These are phyloP conservation scores for Thaumatotibia leucotreta DNA, from an alignment of 1,140 invertebrate species.

Conservation along the genomic window DNA sequence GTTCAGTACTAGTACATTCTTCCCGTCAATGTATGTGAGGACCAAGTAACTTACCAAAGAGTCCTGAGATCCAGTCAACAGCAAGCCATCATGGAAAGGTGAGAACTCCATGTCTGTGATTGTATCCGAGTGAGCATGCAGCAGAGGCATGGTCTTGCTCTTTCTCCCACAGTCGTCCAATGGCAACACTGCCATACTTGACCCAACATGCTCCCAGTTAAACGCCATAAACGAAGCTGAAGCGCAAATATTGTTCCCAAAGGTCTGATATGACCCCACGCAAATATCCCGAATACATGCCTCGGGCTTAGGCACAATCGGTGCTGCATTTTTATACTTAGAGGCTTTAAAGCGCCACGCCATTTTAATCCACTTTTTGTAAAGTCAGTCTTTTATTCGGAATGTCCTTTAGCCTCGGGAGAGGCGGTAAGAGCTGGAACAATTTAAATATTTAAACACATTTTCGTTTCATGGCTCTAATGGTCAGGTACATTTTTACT, in stretches of 20 bases:
- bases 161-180: constrained; percentile 91
- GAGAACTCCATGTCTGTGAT: constrained; percentile 97
- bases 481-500: neutral
- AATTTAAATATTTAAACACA: neutral
- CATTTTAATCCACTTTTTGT: constrained; percentile 79
- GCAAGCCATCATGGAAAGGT: constrained; percentile 93
- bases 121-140: constrained; percentile 91
- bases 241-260: constrained; percentile 95
- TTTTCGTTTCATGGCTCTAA: neutral
- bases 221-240: constrained; percentile 96
- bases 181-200: constrained; percentile 90
- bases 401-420: constrained; percentile 43
- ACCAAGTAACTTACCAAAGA: constrained; percentile 87
- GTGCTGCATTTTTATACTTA: constrained; percentile 97
- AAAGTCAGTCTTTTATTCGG: constrained; percentile 67
- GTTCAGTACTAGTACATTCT: no score
- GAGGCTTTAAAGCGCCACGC: constrained; percentile 97
- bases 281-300: constrained; percentile 92
- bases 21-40: no score
- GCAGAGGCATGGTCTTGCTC: constrained; percentile 88
- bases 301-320: constrained; percentile 94
- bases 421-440: constrained; percentile 11
- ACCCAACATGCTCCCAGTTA: constrained; percentile 91
- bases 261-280: constrained; percentile 93
- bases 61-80: constrained; percentile 94